phyloP scores from a whole-genome alignment of 2,113 vertebrate genomes.

The Sminthopsis crassicaudata region DNA sequence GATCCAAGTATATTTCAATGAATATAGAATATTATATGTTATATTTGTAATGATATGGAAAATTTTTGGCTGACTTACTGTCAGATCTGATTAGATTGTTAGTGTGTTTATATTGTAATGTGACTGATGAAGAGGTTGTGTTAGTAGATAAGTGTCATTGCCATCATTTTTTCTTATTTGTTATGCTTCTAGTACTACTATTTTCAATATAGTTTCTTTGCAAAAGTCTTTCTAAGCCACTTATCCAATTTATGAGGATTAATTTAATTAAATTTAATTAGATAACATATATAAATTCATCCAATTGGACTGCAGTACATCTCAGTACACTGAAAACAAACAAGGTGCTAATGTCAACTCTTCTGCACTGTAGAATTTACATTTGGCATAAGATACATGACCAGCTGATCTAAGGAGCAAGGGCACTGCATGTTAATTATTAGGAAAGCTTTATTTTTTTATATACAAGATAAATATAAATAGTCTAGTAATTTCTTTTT shows the following conservation, averaged over 20 bases:
- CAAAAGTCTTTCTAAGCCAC: neutral
- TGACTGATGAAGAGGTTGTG: neutral
- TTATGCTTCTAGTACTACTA: neutral
- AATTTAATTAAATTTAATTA: neutral
- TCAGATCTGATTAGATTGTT: neutral
- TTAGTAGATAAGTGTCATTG: neutral
- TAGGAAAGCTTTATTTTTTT: neutral
- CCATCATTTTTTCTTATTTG: neutral
- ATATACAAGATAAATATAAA: neutral
- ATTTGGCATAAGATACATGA: neutral
- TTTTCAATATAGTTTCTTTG: neutral
- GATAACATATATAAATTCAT: neutral
- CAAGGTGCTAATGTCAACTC: neutral
- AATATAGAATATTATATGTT: neutral
- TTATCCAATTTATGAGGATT: neutral
- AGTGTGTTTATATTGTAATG: neutral
- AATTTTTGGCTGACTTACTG: neutral
- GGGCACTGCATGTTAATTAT: neutral
- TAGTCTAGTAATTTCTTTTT: neutral
- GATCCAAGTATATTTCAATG: neutral
- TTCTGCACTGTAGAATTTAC: neutral
- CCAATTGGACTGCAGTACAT: neutral
- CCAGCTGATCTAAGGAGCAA: neutral
- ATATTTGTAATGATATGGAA: neutral
- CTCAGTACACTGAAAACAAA: neutral